Evolutionary conservation across 1,140 invertebrate species (phyloP).

Genomic region (Trinorchestia longiramus): DNA sequence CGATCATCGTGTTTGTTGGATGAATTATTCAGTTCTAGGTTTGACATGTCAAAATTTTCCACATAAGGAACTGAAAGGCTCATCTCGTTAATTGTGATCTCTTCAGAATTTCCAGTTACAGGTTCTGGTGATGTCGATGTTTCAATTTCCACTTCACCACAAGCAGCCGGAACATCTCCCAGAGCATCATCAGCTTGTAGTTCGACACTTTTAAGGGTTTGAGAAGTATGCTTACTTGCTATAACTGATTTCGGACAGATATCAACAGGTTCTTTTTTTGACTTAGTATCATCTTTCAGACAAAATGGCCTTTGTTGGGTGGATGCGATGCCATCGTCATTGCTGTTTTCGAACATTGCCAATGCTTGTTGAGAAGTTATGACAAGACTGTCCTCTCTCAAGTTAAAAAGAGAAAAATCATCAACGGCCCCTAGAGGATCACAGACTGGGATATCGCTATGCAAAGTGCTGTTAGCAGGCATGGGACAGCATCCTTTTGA

Average conservation of each 20-base stretch:
- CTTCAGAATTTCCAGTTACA: background rate
- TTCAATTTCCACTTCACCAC: conserved; percentile 49
- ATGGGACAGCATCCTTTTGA: background rate
- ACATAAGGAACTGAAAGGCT: background rate
- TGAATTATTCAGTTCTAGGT: conserved; percentile 2
- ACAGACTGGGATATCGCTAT: background rate
- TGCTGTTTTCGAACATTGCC: conserved; percentile 63
- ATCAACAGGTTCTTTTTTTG: background rate
- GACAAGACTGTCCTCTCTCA: conserved; percentile 63
- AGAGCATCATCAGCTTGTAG: background rate
- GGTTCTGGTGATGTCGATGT: conserved; percentile 29
- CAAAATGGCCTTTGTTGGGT: background rate
- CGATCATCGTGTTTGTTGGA: background rate
- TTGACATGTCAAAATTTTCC: background rate
- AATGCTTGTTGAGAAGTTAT: conserved; percentile 65
- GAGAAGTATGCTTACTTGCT: background rate
- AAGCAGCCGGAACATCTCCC: conserved; percentile 25
- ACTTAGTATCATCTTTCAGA: background rate
- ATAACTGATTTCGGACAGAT: background rate
- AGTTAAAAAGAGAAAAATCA: conserved; percentile 62
- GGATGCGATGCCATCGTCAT: background rate
- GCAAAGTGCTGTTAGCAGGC: background rate
- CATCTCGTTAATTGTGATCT: background rate
- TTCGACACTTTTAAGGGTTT: background rate
- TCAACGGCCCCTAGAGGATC: conserved; percentile 39